These are phyloP conservation scores for Spodoptera littoralis DNA, from an alignment of 2,888 invertebrate species.

Conservation along the genomic window DNA sequence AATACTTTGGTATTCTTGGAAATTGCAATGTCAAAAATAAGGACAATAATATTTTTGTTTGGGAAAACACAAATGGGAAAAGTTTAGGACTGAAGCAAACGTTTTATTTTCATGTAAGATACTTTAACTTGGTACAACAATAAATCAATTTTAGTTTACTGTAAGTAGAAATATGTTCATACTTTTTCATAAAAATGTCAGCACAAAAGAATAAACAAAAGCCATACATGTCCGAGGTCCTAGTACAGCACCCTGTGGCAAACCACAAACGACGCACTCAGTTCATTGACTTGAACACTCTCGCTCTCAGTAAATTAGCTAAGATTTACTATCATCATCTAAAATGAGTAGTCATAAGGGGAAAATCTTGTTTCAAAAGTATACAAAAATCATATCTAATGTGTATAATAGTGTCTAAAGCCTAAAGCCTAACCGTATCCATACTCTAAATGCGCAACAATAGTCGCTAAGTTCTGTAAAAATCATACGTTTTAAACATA, in stretches of 20 bases:
- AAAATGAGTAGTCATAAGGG: background rate
- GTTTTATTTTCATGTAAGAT: no score
- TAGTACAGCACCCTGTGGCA: constrained; percentile 70
- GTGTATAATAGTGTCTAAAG: constrained; percentile 8
- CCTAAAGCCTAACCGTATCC: constrained; percentile 5
- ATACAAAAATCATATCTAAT: background rate
- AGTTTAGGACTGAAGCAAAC: no score
- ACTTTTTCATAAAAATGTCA: constrained; percentile 34
- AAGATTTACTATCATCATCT: constrained; percentile 22
- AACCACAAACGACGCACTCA: constrained; percentile 69
- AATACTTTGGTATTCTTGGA: constrained; percentile 16
- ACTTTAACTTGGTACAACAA: no score
- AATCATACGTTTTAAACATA: constrained; percentile 17
- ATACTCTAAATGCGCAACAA: constrained; percentile 14
- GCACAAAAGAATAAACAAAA: constrained; percentile 65
- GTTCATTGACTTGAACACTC: constrained; percentile 73
- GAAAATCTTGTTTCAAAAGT: constrained; percentile 2
- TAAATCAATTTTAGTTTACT: no score
- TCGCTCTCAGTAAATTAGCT: constrained; percentile 62
- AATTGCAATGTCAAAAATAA: constrained; percentile 2
- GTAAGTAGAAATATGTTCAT: no score
- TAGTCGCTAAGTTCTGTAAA: constrained; percentile 2
- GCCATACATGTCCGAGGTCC: constrained; percentile 55
- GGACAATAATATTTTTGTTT: background rate
- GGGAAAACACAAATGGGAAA: no score